A percentile compares a stretch with the other conserved stretches of the same genome.
phyloP scores from a whole-genome alignment of 1,140 invertebrate species.

The Drosophila tropicalis region DNA sequence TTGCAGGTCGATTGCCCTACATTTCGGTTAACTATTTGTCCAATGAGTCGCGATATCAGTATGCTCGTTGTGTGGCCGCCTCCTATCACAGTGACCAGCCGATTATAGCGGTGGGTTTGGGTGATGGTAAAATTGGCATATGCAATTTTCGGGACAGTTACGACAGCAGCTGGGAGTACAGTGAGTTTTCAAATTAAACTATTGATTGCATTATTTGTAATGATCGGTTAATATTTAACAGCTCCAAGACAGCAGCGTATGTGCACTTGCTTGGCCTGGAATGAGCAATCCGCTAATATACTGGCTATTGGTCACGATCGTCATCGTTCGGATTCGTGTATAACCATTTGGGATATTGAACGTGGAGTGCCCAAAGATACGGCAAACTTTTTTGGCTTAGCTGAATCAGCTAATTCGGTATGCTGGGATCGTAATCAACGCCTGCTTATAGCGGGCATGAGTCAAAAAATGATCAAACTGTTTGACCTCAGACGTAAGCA shows the following conservation, averaged over 20 bases:
- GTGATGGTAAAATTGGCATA: slow-evolving; percentile 92
- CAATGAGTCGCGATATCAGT: slow-evolving; percentile 78
- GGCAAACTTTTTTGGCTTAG: slow-evolving; percentile 85
- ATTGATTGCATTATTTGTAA: neutral
- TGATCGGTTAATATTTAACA: slow-evolving; percentile 68
- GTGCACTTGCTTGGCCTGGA: slow-evolving; percentile 95
- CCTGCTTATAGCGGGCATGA: slow-evolving; percentile 93
- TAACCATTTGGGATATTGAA: slow-evolving; percentile 91
- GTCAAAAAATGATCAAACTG: slow-evolving; percentile 94
- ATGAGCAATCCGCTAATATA: slow-evolving; percentile 91
- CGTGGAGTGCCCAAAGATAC: slow-evolving; percentile 72
- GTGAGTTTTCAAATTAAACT: slow-evolving; percentile 39
- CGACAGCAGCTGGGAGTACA: slow-evolving; percentile 80
- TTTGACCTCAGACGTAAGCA: slow-evolving; percentile 94
- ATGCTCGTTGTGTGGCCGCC: slow-evolving; percentile 76
- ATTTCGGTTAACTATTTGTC: slow-evolving; percentile 71
- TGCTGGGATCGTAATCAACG: slow-evolving; percentile 92
- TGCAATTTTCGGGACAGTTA: slow-evolving; percentile 90
- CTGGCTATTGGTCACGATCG: slow-evolving; percentile 94
- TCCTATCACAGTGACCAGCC: slow-evolving; percentile 85
- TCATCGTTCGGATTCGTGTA: slow-evolving; percentile 91
- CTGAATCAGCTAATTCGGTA: slow-evolving; percentile 92
- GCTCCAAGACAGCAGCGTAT: slow-evolving; percentile 91
- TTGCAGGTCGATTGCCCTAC: slow-evolving; percentile 64
- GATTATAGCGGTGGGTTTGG: slow-evolving; percentile 92